These are phyloP conservation scores for Drosophila mulleri DNA, from an alignment of 2,888 invertebrate genomes.

Conservation along the genomic window DNA sequence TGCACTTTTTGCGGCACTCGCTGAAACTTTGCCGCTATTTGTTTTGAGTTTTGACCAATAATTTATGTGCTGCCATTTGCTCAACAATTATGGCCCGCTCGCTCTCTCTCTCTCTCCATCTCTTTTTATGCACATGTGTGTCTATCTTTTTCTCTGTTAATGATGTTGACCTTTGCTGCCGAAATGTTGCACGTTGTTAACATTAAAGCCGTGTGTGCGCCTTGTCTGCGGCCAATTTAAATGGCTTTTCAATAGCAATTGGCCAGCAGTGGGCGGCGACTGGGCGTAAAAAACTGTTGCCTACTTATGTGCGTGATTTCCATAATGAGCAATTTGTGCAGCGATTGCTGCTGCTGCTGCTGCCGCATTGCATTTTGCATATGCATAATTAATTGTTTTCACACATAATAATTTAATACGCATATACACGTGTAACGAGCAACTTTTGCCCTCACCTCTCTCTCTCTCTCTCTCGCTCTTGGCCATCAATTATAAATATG, in stretches of 20 bases:
- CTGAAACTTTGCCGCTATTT: slow-evolving; percentile 65
- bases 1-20: slow-evolving; percentile 77
- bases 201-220: slow-evolving; percentile 52
- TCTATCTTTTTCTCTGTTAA: slow-evolving; percentile 49
- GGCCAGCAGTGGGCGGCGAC: neutral
- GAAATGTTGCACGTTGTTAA: slow-evolving; percentile 61
- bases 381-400: slow-evolving; percentile 84
- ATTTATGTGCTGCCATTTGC: slow-evolving; percentile 84
- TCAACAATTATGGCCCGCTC: slow-evolving; percentile 73
- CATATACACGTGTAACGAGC: slow-evolving; percentile 69
- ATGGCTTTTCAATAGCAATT: slow-evolving; percentile 70
- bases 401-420: slow-evolving; percentile 83
- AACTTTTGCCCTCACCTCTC: too few relatives aligned
- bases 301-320: slow-evolving; percentile 73
- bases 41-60: slow-evolving; percentile 81
- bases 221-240: slow-evolving; percentile 67
- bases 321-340: slow-evolving; percentile 69
- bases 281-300: slow-evolving; percentile 45
- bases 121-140: neutral
- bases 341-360: slow-evolving; percentile 28
- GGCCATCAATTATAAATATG: slow-evolving; percentile 68
- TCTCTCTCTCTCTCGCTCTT: neutral
- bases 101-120: slow-evolving; percentile 18
- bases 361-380: slow-evolving; percentile 54
- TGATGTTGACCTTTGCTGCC: slow-evolving; percentile 81